A percentile compares a stretch with the other conserved stretches of the same genome.
phyloP scores from a whole-genome alignment of 2,888 invertebrate species.

The Nomada fucata region DNA sequence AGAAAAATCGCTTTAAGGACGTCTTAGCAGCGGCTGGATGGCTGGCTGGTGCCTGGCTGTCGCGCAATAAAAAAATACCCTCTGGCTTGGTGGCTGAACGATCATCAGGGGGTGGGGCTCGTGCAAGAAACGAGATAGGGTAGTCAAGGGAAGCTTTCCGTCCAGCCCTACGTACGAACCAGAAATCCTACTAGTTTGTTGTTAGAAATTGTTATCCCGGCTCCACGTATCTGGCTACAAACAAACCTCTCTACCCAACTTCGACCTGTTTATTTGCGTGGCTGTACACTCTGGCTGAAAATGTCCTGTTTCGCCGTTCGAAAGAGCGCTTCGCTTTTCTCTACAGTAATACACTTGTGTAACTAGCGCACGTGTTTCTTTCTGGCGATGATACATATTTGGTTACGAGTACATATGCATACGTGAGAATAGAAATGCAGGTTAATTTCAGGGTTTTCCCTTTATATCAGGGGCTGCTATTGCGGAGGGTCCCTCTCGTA shows the following conservation, averaged over 20 bases:
- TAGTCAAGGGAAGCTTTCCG: conserved; percentile 55
- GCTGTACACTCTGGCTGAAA: conserved; percentile 21
- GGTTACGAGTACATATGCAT: no score
- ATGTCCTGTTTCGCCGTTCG: conserved; percentile 1
- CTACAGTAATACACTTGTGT: background rate
- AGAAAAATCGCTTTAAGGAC: conserved; percentile 72
- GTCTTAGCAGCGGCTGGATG: conserved; percentile 57
- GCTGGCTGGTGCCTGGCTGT: conserved; percentile 58
- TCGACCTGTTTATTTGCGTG: conserved; percentile 49
- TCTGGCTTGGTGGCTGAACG: conserved; percentile 76
- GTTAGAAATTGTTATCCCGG: conserved; percentile 75
- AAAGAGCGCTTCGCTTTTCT: background rate
- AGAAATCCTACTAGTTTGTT: conserved; percentile 71
- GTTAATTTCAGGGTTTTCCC: no score
- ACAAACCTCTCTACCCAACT: conserved; percentile 37
- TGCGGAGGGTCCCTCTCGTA: no score
- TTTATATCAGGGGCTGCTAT: no score
- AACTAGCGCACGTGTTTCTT: background rate
- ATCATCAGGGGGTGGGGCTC: conserved; percentile 67
- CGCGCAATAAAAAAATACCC: conserved; percentile 70
- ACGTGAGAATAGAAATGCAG: no score
- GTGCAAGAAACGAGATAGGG: conserved; percentile 59
- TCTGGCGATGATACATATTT: no score
- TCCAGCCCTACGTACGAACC: conserved; percentile 62
- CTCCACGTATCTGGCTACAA: conserved; percentile 53